These are phyloP conservation scores for Lasiommata megera DNA, from an alignment of 2,888 invertebrate genomes.

Conservation along the genomic window DNA sequence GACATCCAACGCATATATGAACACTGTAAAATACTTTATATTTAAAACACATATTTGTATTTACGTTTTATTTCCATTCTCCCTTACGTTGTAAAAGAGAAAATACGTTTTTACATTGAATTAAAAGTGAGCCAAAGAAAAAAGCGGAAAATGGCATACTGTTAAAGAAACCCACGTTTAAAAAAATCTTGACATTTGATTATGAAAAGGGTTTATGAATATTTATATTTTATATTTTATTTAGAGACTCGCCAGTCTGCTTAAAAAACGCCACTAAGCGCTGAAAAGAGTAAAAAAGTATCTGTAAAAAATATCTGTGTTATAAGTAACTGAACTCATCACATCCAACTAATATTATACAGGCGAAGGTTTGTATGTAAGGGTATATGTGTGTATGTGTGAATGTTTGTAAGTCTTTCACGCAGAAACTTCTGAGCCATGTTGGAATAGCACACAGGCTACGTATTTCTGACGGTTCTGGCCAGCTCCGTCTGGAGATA, in stretches of 20 bases:
- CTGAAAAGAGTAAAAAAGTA: not conserved
- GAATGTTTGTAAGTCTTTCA: too few relatives aligned
- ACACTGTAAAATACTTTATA: not conserved
- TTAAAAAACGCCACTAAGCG: not conserved
- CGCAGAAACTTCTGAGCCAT: too few relatives aligned
- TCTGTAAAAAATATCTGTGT: too few relatives aligned
- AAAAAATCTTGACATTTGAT: conserved; percentile 11
- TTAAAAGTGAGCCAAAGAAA: not conserved
- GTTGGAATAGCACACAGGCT: too few relatives aligned
- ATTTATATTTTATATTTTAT: conserved; percentile 13
- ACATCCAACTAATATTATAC: too few relatives aligned
- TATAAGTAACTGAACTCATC: too few relatives aligned
- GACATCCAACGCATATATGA: not conserved
- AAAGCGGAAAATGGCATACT: conserved; percentile 3
- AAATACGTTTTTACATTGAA: not conserved
- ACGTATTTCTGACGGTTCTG: too few relatives aligned
- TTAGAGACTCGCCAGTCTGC: not conserved
- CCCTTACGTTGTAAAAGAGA: not conserved
- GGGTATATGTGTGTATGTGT: too few relatives aligned
- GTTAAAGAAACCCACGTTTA: not conserved
- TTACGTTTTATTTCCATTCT: not conserved
- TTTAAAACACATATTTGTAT: not conserved
- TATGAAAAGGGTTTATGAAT: conserved; percentile 9
- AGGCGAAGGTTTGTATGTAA: too few relatives aligned
- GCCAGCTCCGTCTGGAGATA: too few relatives aligned